A percentile compares a stretch with the other conserved stretches of the same genome.
Evolutionary conservation across 2,888 invertebrate genomes (phyloP).

Genomic region (Polyommatus icarus): DNA sequence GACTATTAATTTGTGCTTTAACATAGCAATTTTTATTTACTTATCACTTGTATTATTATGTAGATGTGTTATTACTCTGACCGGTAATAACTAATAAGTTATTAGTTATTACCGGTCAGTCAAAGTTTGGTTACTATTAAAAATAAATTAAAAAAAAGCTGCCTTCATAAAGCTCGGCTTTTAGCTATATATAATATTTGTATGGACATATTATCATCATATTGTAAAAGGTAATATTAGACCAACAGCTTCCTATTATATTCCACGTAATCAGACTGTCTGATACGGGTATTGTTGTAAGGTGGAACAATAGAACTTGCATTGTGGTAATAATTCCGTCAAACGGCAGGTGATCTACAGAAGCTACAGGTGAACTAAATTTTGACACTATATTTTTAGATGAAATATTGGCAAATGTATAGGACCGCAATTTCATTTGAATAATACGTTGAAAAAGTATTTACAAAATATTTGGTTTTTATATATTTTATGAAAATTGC

Average conservation of each 20-base stretch:
- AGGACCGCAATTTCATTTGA: neutral
- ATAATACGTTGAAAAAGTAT: neutral
- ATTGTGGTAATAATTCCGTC: conserved; percentile 22
- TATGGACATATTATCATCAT: neutral
- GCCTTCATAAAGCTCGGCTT: too few relatives aligned
- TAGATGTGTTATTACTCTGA: too few relatives aligned
- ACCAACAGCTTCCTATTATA: neutral
- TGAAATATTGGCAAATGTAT: neutral
- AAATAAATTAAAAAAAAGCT: too few relatives aligned
- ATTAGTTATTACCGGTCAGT: too few relatives aligned
- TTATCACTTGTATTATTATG: too few relatives aligned
- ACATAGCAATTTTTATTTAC: too few relatives aligned
- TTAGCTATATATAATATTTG: too few relatives aligned
- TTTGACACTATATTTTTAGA: neutral
- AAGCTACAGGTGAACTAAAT: neutral
- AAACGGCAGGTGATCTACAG: neutral
- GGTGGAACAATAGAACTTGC: conserved; percentile 17
- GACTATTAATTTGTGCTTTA: too few relatives aligned
- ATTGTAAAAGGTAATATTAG: neutral
- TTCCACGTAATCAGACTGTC: neutral
- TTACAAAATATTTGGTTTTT: too few relatives aligned
- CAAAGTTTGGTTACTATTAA: too few relatives aligned
- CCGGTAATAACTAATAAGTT: too few relatives aligned
- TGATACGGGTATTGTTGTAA: conserved; percentile 14
- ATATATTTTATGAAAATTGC: neutral